phyloP scores from a whole-genome alignment of 2,797 vertebrate species.

The Melanotaenia maccullochi region DNA sequence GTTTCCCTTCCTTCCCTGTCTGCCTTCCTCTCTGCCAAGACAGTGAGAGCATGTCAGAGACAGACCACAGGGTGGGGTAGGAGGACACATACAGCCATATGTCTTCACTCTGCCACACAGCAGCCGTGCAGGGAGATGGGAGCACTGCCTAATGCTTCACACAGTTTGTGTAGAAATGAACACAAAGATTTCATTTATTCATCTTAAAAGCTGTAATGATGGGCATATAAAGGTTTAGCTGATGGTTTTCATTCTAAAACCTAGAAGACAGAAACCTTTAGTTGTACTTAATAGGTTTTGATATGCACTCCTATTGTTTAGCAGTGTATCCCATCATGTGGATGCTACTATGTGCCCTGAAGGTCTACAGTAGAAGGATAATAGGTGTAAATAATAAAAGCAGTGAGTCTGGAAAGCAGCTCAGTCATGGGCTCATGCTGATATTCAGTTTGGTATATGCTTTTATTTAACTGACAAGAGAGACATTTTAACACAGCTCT shows the following conservation, averaged over 20 bases:
- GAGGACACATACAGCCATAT: slow-evolving; percentile 83
- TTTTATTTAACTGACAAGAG: slow-evolving; percentile 69
- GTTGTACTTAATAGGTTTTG: slow-evolving; percentile 65
- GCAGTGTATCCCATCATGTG: slow-evolving; percentile 53
- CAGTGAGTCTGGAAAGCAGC: slow-evolving; percentile 62
- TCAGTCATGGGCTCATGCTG: slow-evolving; percentile 65
- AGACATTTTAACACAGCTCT: slow-evolving; percentile 57
- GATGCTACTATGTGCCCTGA: slow-evolving; percentile 58
- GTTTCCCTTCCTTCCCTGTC: slow-evolving; percentile 16
- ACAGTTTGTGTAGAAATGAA: slow-evolving; percentile 43
- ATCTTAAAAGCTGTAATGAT: slow-evolving; percentile 5
- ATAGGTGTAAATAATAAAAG: slow-evolving; percentile 78
- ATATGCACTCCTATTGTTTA: slow-evolving; percentile 69
- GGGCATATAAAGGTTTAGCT: background rate
- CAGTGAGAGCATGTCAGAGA: slow-evolving; percentile 81
- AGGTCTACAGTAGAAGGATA: slow-evolving; percentile 68
- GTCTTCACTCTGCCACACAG: slow-evolving; percentile 65
- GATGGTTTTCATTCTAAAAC: slow-evolving; percentile 31
- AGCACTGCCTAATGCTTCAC: slow-evolving; percentile 39
- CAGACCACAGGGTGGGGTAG: slow-evolving; percentile 95
- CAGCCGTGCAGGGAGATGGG: slow-evolving; percentile 41
- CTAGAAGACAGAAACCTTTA: slow-evolving; percentile 23
- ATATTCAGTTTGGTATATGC: slow-evolving; percentile 59
- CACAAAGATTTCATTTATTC: slow-evolving; percentile 18
- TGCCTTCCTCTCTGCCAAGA: slow-evolving; percentile 30